Conservation (phyloP, 2,113 vertebrate genomes). For the Sorex araneus region DNA sequence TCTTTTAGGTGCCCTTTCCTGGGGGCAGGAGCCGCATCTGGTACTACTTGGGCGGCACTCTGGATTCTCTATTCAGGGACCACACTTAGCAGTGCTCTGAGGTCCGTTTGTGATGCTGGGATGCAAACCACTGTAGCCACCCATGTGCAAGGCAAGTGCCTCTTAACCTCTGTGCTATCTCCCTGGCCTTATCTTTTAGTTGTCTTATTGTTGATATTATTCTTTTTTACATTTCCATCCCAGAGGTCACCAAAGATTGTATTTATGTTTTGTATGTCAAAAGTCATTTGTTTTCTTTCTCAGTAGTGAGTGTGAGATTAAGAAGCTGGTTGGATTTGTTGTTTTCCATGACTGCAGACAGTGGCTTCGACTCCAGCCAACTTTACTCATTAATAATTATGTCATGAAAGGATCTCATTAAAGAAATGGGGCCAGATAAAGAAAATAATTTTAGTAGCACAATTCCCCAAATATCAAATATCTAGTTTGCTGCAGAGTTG, state of each 20-base stretch:
- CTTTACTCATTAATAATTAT: slow-evolving; percentile 24
- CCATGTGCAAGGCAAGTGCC: too few relatives aligned
- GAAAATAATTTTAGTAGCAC: neutral
- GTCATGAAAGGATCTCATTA: neutral
- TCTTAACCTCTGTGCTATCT: too few relatives aligned
- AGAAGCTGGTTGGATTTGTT: slow-evolving; percentile 21
- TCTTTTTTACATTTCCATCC: neutral
- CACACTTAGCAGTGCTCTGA: too few relatives aligned
- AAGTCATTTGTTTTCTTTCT: slow-evolving; percentile 37
- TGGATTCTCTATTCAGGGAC: too few relatives aligned
- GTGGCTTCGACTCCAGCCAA: neutral
- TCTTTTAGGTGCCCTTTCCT: too few relatives aligned
- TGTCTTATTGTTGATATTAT: neutral
- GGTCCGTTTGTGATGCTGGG: too few relatives aligned
- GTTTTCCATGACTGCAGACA: slow-evolving; percentile 36
- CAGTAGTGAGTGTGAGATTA: slow-evolving; percentile 7
- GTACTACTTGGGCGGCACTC: too few relatives aligned
- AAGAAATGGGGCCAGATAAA: slow-evolving; percentile 16
- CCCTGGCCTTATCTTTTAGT: too few relatives aligned
- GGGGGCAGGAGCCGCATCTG: too few relatives aligned
- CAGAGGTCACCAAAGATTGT: slow-evolving; percentile 40
- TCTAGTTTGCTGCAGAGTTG: neutral
- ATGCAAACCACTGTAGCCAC: too few relatives aligned
- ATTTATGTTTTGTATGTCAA: slow-evolving; percentile 42
- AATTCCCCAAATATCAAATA: slow-evolving; percentile 12